Conservation (phyloP, 2,113 vertebrate species). For the Rostratula benghalensis region DNA sequence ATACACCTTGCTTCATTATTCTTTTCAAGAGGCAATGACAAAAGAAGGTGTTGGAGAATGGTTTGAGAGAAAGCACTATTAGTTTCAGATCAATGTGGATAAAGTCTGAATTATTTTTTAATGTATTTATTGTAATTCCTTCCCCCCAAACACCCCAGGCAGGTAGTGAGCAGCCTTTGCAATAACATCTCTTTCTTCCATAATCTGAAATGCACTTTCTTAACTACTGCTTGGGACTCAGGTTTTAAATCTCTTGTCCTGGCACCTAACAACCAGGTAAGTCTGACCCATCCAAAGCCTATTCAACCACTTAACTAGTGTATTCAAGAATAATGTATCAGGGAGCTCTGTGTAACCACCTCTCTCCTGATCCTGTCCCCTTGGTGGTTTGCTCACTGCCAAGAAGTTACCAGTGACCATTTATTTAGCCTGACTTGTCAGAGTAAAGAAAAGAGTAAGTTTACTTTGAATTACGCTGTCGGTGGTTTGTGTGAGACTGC, state of each 20-base stretch:
- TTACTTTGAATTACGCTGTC: accelerated
- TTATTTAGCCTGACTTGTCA: not conserved
- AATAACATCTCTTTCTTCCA: accelerated
- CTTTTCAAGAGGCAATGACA: not conserved
- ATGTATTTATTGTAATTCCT: not conserved
- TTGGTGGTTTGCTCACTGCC: not conserved
- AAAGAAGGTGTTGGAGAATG: accelerated
- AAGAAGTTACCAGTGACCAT: not conserved
- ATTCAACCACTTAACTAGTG: accelerated
- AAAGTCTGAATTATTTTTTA: not conserved
- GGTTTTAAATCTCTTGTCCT: accelerated
- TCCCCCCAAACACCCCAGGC: not conserved
- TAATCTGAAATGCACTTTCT: not conserved
- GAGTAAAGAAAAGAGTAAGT: not conserved
- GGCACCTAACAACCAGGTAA: accelerated
- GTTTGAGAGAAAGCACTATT: not conserved
- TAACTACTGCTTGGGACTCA: accelerated
- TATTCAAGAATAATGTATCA: accelerated
- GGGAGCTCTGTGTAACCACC: accelerated
- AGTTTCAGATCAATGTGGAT: not conserved
- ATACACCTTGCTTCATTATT: not conserved
- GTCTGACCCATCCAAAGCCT: not conserved
- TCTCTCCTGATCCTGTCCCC: not conserved
- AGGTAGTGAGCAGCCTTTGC: not conserved
- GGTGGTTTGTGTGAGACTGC: not conserved